Percentiles rank a stretch among this genome's conserved stretches.
phyloP scores from a whole-genome alignment of 2,888 invertebrate species.

The Latheticus oryzae region DNA sequence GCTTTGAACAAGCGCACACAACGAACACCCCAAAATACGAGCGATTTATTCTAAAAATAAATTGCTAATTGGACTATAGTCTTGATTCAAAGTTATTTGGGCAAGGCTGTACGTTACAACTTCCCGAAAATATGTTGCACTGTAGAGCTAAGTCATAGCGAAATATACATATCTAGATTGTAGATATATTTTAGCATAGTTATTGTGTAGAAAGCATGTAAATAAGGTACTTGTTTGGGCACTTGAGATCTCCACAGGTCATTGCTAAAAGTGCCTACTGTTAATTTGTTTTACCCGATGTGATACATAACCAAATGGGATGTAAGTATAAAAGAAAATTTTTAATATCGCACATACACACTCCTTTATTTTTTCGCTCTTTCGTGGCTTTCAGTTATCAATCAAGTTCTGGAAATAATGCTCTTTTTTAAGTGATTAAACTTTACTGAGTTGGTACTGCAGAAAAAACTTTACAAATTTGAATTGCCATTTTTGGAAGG shows the following conservation, averaged over 20 bases:
- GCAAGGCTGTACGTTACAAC: conserved; percentile 51
- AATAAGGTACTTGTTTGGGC: conserved; percentile 59
- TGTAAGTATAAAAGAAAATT: conserved; percentile 30
- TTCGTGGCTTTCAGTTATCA: conserved; percentile 8
- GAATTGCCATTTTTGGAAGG: too few relatives aligned
- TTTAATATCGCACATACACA: conserved; percentile 31
- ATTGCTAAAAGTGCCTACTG: conserved; percentile 62
- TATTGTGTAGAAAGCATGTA: conserved; percentile 58
- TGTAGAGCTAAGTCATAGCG: conserved; percentile 56
- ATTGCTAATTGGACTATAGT: too few relatives aligned
- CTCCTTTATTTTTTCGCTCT: conserved; percentile 30
- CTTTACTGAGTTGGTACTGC: too few relatives aligned
- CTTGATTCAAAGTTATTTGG: conserved; percentile 34
- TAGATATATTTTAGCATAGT: conserved; percentile 55
- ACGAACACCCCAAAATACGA: conserved; percentile 23
- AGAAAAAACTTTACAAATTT: too few relatives aligned
- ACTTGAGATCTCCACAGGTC: conserved; percentile 56
- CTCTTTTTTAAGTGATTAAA: too few relatives aligned
- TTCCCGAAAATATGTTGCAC: conserved; percentile 61
- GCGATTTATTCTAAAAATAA: neutral
- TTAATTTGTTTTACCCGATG: conserved; percentile 62
- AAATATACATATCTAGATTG: conserved; percentile 62
- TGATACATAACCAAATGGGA: conserved; percentile 54
- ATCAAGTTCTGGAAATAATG: too few relatives aligned
- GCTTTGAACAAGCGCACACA: conserved; percentile 24